phyloP scores from a whole-genome alignment of 2,797 vertebrate species.

The Columba guinea region DNA sequence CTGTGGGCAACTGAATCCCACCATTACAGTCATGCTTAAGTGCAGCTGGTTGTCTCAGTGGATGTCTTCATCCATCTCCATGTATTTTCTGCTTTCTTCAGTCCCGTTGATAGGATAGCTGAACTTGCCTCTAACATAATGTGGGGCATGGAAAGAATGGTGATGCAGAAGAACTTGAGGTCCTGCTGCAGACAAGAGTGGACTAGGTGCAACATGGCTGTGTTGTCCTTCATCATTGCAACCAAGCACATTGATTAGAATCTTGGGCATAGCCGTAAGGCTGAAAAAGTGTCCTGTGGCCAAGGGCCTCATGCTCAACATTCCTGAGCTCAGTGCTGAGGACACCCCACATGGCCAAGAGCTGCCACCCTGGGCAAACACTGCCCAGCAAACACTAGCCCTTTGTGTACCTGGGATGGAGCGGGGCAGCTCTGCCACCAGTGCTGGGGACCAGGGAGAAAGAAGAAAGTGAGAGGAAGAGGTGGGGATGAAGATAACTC shows the following conservation, averaged over 20 bases:
- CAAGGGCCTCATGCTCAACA: not conserved
- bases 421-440: too few relatives aligned
- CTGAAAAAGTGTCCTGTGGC: not conserved
- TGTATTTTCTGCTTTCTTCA: not conserved
- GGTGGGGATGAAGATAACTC: fast-evolving
- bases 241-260: not conserved
- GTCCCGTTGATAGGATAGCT: fast-evolving
- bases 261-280: not conserved
- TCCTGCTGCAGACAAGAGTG: not conserved
- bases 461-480: fast-evolving
- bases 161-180: not conserved
- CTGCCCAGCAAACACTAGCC: too few relatives aligned
- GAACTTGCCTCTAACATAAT: fast-evolving
- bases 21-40: not conserved
- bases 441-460: not conserved
- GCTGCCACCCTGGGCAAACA: too few relatives aligned
- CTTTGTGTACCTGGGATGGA: too few relatives aligned
- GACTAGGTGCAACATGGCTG: too few relatives aligned
- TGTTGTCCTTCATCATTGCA: not conserved
- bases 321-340: too few relatives aligned
- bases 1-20: not conserved
- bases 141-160: not conserved
- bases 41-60: not conserved
- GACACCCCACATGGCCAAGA: too few relatives aligned
- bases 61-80: not conserved